A percentile compares a stretch with the other conserved stretches of the same genome.
phyloP scores from a whole-genome alignment of 2,888 invertebrate species.

The Ashinkailepas kermadecensis region DNA sequence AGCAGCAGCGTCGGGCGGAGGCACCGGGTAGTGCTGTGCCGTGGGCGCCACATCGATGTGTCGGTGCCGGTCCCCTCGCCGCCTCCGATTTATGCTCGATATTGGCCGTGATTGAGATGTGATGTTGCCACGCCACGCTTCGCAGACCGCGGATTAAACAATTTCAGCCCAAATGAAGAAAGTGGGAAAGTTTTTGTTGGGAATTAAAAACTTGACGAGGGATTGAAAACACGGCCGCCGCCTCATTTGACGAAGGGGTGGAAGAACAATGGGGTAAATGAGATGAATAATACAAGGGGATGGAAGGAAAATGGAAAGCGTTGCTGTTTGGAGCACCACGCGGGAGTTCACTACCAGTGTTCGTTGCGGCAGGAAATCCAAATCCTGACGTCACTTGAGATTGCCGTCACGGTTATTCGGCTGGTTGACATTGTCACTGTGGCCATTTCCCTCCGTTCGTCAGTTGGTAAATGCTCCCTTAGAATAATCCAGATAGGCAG shows the following conservation, averaged over 20 bases:
- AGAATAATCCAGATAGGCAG: too few species aligned
- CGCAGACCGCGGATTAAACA: neutral
- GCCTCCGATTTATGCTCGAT: neutral
- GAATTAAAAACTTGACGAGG: slow-evolving; percentile 3
- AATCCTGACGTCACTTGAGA: too few species aligned
- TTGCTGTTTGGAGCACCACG: neutral
- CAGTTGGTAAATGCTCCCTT: too few species aligned
- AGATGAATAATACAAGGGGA: slow-evolving; percentile 20
- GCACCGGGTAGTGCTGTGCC: too few species aligned
- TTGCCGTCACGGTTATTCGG: too few species aligned
- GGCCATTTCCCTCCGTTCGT: too few species aligned
- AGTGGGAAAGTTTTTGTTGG: slow-evolving; percentile 17
- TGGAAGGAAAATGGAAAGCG: slow-evolving; percentile 2
- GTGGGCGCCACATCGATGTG: too few species aligned
- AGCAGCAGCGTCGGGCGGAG: too few species aligned
- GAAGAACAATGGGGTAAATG: slow-evolving; percentile 20
- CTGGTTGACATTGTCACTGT: too few species aligned
- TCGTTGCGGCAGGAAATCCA: too few species aligned
- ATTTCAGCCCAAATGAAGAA: slow-evolving; percentile 16
- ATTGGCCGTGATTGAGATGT: slow-evolving; percentile 19
- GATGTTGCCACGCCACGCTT: neutral
- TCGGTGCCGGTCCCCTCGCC: neutral
- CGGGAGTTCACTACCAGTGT: too few species aligned
- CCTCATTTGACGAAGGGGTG: slow-evolving; percentile 17
- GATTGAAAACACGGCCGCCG: slow-evolving; percentile 19